Base-by-base conservation (phyloP, 2,113 vertebrate species). In the Lucifuga dentata region DNA sequence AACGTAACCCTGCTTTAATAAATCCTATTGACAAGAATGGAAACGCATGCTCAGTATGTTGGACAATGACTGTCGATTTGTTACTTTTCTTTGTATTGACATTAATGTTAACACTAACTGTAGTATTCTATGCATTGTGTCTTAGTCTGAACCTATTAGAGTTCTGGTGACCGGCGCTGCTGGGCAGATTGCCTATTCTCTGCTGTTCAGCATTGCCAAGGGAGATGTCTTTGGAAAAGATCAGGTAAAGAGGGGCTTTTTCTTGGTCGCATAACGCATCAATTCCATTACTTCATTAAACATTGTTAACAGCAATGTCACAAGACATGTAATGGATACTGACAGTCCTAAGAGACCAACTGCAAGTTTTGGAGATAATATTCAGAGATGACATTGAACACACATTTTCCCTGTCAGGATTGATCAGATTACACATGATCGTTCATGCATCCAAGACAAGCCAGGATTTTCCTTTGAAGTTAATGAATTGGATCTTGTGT, bases 141-240 rank as follows among this genome's bases (percentile, higher is more conserved):
- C 48, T 71, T 92, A 98, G 97, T 79, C 93, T 89, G 94, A 96
- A 35, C 92, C 95, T 11, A 86, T 98, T 82, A 91, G 88, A 93
- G 96, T 98, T 70, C 93, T 99, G 87, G 96, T 99, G 83, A 99
- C 97, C 0, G 97, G 97, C 20, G 97, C 97, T 68, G 97, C 97
- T 11, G 98, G 97, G 67, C 97, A 99, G 81, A 99, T 99, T 50
- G 96, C 98, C 35, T 99, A 99, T 86, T 99, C 96, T 0, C 87
- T 99, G 69, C 86, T 99, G 53, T 98, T 95, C 88, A 93, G 95
- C 85, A 96, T 99, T 56, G 96, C 96, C 80, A 99, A 98, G 80
- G 97, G 97, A 29, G 95, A 98, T 94, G 95, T 99, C 78, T 99
- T 99, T 1, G 98, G 97, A 74, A 96, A 94, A 90, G 95, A 99